Evolutionary conservation across 2,888 invertebrate species (phyloP).

Genomic region (Chouioia cunea): DNA sequence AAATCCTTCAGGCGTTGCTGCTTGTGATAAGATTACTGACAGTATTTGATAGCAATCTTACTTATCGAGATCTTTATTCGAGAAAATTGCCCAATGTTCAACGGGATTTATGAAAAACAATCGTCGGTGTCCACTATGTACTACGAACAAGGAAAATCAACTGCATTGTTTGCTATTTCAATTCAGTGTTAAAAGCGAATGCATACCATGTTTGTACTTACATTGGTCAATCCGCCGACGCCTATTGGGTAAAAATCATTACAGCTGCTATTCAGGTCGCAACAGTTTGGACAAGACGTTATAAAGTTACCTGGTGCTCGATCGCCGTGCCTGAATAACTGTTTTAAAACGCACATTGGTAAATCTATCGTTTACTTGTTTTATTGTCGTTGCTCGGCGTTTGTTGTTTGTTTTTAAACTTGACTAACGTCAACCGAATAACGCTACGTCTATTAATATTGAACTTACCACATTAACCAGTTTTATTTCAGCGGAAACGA

Average conservation of each 20-base stretch:
- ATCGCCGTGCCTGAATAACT: constrained; percentile 45
- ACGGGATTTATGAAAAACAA: no score
- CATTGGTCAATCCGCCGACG: constrained; percentile 53
- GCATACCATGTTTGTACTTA: constrained; percentile 42
- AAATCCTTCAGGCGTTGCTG: no score
- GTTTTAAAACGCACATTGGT: neutral
- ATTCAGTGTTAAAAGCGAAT: neutral
- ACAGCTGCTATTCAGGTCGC: constrained; percentile 28
- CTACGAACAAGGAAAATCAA: no score
- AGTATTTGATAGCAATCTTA: no score
- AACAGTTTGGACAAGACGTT: constrained; percentile 41
- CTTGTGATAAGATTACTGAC: no score
- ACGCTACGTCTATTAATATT: neutral
- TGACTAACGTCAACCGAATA: no score
- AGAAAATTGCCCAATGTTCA: neutral
- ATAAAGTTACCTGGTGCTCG: constrained; percentile 22
- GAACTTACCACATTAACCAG: constrained; percentile 39
- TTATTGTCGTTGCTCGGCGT: neutral
- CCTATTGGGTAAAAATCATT: constrained; percentile 40
- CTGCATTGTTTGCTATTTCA: no score
- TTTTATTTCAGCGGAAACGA: constrained; percentile 19
- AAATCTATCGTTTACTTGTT: neutral
- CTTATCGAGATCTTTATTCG: no score
- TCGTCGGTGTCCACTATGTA: no score
- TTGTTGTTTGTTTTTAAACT: no score